phyloP scores from a whole-genome alignment of 2,888 invertebrate species.

The Monoplex corrugatus region DNA sequence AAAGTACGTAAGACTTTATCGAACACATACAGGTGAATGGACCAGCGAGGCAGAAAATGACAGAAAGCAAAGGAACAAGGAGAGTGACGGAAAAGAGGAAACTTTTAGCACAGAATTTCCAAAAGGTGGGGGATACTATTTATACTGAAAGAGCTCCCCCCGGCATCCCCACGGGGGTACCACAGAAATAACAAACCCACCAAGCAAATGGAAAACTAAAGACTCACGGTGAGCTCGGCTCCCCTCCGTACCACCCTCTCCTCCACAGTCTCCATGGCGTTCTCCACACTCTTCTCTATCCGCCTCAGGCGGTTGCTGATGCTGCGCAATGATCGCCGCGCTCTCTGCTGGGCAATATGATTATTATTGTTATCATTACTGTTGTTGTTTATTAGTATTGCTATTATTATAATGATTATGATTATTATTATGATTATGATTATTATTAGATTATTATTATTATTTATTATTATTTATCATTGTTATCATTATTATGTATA shows the following conservation, averaged over 20 bases:
- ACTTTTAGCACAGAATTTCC: too few species aligned
- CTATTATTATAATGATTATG: neutral
- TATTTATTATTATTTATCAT: neutral
- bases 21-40: too few species aligned
- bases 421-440: neutral
- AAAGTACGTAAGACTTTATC: too few species aligned
- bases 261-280: constrained; percentile 31
- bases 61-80: too few species aligned
- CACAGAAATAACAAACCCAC: too few species aligned
- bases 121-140: too few species aligned
- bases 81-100: too few species aligned
- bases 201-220: too few species aligned
- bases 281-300: neutral
- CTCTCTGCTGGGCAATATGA: constrained; percentile 5
- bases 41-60: too few species aligned
- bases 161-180: too few species aligned
- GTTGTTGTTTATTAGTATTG: neutral
- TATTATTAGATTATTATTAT: neutral
- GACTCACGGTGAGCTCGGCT: constrained; percentile 39
- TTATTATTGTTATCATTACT: neutral
- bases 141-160: too few species aligned
- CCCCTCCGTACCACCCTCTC: constrained; percentile 17
- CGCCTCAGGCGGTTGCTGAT: neutral
- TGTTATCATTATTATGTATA: neutral
- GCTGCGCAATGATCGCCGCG: constrained; percentile 16